Evolutionary conservation across 2,113 vertebrate genomes (phyloP), one percentile per base, ranked within the genome.

Genomic region (Phasianus colchicus): DNA sequence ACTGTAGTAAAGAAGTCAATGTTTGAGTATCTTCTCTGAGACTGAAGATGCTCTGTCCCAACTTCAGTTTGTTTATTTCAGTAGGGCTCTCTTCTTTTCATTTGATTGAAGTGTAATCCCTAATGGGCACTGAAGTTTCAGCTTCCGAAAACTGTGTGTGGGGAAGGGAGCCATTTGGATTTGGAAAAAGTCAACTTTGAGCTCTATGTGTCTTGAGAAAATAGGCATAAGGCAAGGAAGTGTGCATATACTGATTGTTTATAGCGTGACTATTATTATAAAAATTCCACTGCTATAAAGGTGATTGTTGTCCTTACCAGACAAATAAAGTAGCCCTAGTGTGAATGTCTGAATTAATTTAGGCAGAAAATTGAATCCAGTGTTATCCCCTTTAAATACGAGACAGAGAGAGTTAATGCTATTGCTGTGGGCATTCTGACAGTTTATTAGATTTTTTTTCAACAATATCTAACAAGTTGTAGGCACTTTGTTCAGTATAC

Each of bases 401-500:
- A 54, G 52, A 71, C 48, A 52, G 61, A 58, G 34, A 32, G 24
- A 36, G 78, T 70, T 92, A 77, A 89, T 89, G 30, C 69, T 55
- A 19, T 75, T 90, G 73, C 74, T 77, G 42, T 86, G 88, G 71
- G 48, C 16, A 17, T 77, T 83, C 69, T 91, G 79, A 66, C 82
- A 89, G 71, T 92, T 92, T 91, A 76, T 92, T 93, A 55, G 36
- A 66, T 18, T 48, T 84, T 89, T 89, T 91, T 91, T 84, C 63
- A 63, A 2, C 78, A 60, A 48, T 82, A 7, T 83, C 85, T 93
- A 77, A 36, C 38, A 64, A 52, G 30, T 69, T 93, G 42, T 17
- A 84, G 66, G 71, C 64, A n/a, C 69, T 29, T 91, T 78, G 76
- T 74, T 65, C 32, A 64, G 25, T 82, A 60, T 52, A 50, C 60